phyloP scores from a whole-genome alignment of 2,888 invertebrate genomes.

The Eilema sororculum region DNA sequence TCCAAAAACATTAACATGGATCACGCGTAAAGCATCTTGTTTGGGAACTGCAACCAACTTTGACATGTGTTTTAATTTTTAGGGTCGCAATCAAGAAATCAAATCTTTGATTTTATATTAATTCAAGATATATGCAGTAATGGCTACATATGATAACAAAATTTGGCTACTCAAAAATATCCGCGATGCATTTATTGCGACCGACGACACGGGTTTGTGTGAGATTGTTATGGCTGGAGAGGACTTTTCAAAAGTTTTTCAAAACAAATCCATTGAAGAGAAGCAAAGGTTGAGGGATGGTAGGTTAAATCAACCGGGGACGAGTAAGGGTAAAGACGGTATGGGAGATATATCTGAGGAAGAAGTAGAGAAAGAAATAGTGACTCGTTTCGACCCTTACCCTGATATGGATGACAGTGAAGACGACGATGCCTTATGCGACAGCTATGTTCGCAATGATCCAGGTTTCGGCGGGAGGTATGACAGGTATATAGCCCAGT shows the following conservation, averaged over 20 bases:
- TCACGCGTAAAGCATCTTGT: constrained; percentile 51
- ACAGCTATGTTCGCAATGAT: constrained; percentile 91
- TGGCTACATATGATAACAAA: constrained; percentile 98
- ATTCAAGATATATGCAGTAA: constrained; percentile 64
- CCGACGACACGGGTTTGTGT: constrained; percentile 98
- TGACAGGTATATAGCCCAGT: constrained; percentile 21
- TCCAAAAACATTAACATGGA: constrained; percentile 19
- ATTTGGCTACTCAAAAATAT: constrained; percentile 97
- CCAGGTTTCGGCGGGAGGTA: constrained; percentile 28
- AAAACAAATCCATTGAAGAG: constrained; percentile 79
- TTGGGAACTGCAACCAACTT: constrained; percentile 52
- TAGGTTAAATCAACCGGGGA: constrained; percentile 68
- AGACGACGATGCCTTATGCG: constrained; percentile 90
- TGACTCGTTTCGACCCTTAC: constrained; percentile 89
- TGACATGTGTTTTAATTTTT: constrained; percentile 57
- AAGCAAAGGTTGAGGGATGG: constrained; percentile 71
- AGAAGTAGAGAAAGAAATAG: constrained; percentile 74
- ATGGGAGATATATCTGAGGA: constrained; percentile 73
- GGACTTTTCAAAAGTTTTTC: constrained; percentile 89
- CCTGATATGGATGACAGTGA: constrained; percentile 93
- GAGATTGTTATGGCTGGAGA: constrained; percentile 96
- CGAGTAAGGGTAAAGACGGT: constrained; percentile 71
- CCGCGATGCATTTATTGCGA: constrained; percentile 97
- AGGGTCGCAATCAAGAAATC: constrained; percentile 40
- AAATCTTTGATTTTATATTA: constrained; percentile 30